A percentile compares a stretch with the other conserved stretches of the same genome.
phyloP scores from a whole-genome alignment of 2,113 vertebrate genomes.

The Cygnus atratus region DNA sequence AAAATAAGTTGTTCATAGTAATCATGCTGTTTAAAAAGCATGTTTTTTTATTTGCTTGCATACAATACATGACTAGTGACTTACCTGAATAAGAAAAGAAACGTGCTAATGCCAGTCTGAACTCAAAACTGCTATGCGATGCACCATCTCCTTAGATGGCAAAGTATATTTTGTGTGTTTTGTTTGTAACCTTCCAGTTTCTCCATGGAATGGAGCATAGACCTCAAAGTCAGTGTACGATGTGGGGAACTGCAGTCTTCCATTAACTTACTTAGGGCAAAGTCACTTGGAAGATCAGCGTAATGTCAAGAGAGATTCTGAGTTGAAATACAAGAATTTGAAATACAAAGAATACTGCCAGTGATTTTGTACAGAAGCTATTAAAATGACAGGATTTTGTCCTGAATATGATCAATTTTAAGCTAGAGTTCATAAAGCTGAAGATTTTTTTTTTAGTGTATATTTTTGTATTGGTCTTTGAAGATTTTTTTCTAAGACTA shows the following conservation, averaged over 20 bases:
- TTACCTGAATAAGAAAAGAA: not conserved
- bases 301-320: not conserved
- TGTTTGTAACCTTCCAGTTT: not conserved
- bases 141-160: not conserved
- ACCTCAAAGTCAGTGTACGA: not conserved
- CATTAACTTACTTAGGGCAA: not conserved
- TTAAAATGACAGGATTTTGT: not conserved
- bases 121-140: not conserved
- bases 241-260: not conserved
- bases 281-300: not conserved
- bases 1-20: not conserved
- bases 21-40: not conserved
- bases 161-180: not conserved
- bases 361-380: not conserved
- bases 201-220: not conserved
- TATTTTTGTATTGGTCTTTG: not conserved
- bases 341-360: not conserved
- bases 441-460: not conserved
- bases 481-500: not conserved
- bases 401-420: not conserved
- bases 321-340: not conserved
- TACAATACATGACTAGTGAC: not conserved
- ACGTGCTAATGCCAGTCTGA: not conserved
- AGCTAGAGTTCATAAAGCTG: not conserved
- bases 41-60: not conserved